Conservation (phyloP, 2,888 invertebrate genomes). For the Electrophaes corylata region DNA sequence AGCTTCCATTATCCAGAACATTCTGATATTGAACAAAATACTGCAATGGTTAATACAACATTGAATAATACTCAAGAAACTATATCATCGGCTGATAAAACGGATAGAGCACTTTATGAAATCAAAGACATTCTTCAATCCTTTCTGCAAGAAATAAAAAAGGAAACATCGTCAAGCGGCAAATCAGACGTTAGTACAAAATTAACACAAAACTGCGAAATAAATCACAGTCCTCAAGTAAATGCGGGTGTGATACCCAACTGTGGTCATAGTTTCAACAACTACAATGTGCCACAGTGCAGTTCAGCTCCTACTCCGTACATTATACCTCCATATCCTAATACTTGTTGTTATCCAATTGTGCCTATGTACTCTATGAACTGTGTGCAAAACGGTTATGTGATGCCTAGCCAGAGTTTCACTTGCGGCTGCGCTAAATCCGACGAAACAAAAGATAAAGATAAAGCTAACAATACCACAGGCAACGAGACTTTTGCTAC, state of each 20-base stretch:
- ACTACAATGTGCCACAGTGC: constrained; percentile 47
- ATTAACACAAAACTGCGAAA: constrained; percentile 38
- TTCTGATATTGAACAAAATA: constrained; percentile 45
- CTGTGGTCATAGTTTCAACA: constrained; percentile 50
- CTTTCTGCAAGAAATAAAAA: constrained; percentile 73
- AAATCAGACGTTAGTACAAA: constrained; percentile 52
- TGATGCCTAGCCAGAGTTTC: constrained; percentile 60
- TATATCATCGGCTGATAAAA: constrained; percentile 56
- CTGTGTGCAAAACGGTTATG: constrained; percentile 62
- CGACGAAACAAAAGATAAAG: constrained; percentile 48
- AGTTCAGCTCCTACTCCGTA: constrained; percentile 45
- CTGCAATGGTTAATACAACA: constrained; percentile 47
- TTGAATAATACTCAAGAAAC: constrained; percentile 60
- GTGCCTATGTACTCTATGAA: constrained; percentile 69
- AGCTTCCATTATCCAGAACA: constrained; percentile 46
- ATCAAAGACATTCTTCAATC: constrained; percentile 73
- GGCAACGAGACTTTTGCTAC: constrained; percentile 41
- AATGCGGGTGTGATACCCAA: constrained; percentile 45
- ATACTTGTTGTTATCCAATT: constrained; percentile 69
- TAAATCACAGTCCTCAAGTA: constrained; percentile 38
- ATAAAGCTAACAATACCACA: constrained; percentile 43
- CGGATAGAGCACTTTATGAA: constrained; percentile 72
- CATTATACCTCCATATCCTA: constrained; percentile 53
- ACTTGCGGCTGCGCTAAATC: constrained; percentile 59
- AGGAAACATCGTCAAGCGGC: constrained; percentile 56